Evolutionary conservation across 2,888 invertebrate species (phyloP), one percentile per base, ranked within the genome.

Genomic region (Temnothorax unifasciatus): DNA sequence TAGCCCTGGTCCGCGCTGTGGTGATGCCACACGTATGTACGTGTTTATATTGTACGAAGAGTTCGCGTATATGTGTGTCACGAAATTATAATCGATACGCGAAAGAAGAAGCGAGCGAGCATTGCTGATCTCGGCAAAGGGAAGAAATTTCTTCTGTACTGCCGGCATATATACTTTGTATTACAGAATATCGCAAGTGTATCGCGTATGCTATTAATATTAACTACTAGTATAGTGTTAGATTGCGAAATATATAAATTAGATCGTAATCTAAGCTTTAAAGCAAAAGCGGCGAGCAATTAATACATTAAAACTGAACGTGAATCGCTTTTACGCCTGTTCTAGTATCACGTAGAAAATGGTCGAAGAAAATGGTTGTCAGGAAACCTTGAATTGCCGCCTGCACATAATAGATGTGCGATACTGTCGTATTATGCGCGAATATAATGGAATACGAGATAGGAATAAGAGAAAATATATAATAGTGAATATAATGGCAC

Each of bases 71-170:
- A 54, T 74, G 69, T 57, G 54, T 69, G 83, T 74, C 83, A 82
- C 61, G 76, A 86, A 83, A 77, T 52, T 84, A 73, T 82, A 82
- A 91, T 90, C 90, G 86, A 90, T 90, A 91, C 69, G 41, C 50
- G 57, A 77, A 61, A 63, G 75, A 83, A 73, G 73, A 86, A 87
- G 73, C 54, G 74, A 47, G n/a, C 57, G 75, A 66, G 29, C 44
- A n/a, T n/a, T 29, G 4, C 15, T 34, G n/a, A 34, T 29, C n/a
- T 13, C 11, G 9, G 34, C 5, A 21, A 54, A 15, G 4, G 2
- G 4, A 25, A 18, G 2, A 18, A 50, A 13, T 47, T 59, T 9
- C 34, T 47, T 44, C 3, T 21, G 3, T 38, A 25, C 1, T 18
- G 50, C n/a, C 25, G 3, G 1, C 41, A 59, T 44, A 57, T 44